Evolutionary conservation across 2,888 invertebrate genomes (phyloP).

Genomic region (Leptopilina drosophilae): DNA sequence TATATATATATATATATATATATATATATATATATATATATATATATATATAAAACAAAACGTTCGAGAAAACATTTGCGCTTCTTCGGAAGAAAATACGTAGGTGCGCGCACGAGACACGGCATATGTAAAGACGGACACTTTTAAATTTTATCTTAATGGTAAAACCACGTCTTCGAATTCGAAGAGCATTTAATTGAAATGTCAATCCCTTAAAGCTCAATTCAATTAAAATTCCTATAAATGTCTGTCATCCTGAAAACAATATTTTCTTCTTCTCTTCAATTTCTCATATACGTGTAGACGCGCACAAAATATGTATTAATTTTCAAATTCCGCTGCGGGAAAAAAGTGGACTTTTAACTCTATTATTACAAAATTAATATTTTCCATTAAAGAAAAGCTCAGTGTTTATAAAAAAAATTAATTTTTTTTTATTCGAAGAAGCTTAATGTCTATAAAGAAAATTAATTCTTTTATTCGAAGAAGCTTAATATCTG

Average conservation of each 20-base stretch:
- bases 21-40: constrained; percentile 65
- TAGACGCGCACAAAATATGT: too few species aligned
- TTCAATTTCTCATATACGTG: too few species aligned
- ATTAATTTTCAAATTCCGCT: too few species aligned
- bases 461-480: too few species aligned
- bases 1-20: constrained; percentile 61
- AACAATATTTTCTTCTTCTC: background rate
- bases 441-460: too few species aligned
- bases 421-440: too few species aligned
- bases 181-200: constrained; percentile 21
- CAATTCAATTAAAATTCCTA: background rate
- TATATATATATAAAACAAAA: constrained; percentile 70
- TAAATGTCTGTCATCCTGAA: background rate
- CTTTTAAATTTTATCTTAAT: constrained; percentile 24
- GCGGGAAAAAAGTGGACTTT: too few species aligned
- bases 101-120: constrained; percentile 51
- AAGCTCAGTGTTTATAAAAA: too few species aligned
- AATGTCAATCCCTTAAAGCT: constrained; percentile 4
- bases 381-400: too few species aligned
- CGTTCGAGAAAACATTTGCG: constrained; percentile 67
- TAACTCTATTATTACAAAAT: too few species aligned
- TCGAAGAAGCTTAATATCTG: too few species aligned
- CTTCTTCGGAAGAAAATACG: constrained; percentile 43
- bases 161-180: constrained; percentile 18
- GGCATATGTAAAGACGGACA: constrained; percentile 41